Conservation (phyloP, 2,888 invertebrate genomes). For the Chirona hameri region DNA sequence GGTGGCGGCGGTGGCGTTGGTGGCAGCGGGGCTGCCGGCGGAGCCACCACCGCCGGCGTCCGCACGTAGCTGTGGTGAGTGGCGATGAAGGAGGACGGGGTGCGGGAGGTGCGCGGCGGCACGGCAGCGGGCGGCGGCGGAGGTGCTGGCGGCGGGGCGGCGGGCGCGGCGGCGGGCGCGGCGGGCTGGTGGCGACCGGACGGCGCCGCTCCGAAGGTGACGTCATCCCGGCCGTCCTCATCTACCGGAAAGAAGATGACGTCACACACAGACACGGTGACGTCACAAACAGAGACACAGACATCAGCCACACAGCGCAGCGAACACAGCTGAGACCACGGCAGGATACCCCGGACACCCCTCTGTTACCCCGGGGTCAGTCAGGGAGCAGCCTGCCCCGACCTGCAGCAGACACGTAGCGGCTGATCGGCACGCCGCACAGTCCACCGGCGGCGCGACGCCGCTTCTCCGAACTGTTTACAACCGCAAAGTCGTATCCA, state of each 20-base stretch:
- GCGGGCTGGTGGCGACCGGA: neutral
- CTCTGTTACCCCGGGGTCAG: too few relatives aligned
- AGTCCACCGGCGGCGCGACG: too few relatives aligned
- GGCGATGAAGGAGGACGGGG: constrained; percentile 41
- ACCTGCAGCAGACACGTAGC: too few relatives aligned
- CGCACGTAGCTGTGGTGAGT: constrained; percentile 47
- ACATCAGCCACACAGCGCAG: too few relatives aligned
- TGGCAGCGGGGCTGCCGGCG: neutral
- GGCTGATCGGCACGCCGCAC: too few relatives aligned
- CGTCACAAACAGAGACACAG: too few relatives aligned
- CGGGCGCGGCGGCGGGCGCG: neutral
- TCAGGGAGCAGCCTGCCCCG: too few relatives aligned
- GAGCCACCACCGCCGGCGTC: neutral
- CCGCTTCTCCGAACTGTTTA: too few relatives aligned
- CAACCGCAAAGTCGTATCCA: too few relatives aligned
- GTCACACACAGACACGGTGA: neutral
- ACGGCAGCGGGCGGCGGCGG: constrained; percentile 43
- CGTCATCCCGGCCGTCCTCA: constrained; percentile 31
- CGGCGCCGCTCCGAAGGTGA: constrained; percentile 32
- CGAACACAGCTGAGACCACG: too few relatives aligned
- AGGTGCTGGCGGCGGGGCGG: neutral
- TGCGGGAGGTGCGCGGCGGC: constrained; percentile 45
- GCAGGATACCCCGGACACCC: too few relatives aligned
- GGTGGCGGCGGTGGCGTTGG: neutral
- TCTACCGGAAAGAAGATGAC: neutral